Evolutionary conservation across 1,140 invertebrate genomes (phyloP), one percentile per base, ranked within the genome.

Genomic region (Armadillidium nasatum): DNA sequence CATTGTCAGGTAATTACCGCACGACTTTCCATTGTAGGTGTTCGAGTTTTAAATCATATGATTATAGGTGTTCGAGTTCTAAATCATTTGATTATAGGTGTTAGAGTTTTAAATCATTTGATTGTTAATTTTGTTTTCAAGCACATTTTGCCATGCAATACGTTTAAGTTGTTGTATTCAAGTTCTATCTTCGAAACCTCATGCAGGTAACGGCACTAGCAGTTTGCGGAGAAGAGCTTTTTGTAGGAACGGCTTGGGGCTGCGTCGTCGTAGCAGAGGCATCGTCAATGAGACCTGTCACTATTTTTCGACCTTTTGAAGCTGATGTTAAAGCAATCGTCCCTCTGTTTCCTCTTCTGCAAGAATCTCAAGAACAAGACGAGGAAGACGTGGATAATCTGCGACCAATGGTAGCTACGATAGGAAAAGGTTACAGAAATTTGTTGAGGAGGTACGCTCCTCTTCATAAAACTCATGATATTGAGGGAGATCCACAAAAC

Each of bases 201-300:
- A 82, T 81, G 72, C 82, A 91, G 89, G 92, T 96, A 21, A 94
- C 93, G 11, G 90, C 92, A 46, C 84, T 96, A 75, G 90, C 91
- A 74, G 86, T 89, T 21, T 85, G 91, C 78, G 87, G 89, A 69
- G 88, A 91, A 76, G 83, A 85, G 72, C 85, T 96, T 10, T 95
- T 94, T 83, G 91, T 95, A 73, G 95, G 94, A 50, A 96, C 94
- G 2, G 93, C 92, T 0, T 95, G 93, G 92, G 95, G 95, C 10
- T 95, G 94, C 83, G 87, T 97, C 45, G 91, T 96, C 21, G 91
- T 96, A 0, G 93, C 92, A 3, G 93, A 94, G 84, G 88, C 90
- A 46, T 87, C 88, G 67, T 89, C 91, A 4, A 86, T 97, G 74
- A 86, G 92, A 22, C 95, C 94, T 0, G 90, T 96, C 44, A 95